Evolutionary conservation across 2,797 vertebrate species (phyloP).

Genomic region (Prunella strophiata): DNA sequence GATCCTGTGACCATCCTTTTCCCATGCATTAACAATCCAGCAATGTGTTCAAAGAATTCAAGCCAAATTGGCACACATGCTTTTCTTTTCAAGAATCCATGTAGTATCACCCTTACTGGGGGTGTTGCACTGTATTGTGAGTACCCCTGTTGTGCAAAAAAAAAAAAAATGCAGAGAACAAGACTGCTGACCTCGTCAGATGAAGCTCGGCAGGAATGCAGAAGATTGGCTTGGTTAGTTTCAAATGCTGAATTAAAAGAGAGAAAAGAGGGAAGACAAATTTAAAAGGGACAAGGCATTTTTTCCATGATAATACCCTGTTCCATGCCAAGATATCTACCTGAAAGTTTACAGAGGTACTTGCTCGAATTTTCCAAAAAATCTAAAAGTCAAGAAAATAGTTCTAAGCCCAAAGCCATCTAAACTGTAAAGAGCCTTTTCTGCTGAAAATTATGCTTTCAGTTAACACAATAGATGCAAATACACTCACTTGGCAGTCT

Average conservation of each 20-base stretch:
- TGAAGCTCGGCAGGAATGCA: slow-evolving; percentile 49
- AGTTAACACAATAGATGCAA: slow-evolving; percentile 61
- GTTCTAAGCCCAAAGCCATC: background rate
- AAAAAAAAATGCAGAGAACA: slow-evolving; percentile 35
- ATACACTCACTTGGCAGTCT: slow-evolving; percentile 64
- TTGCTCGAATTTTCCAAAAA: background rate
- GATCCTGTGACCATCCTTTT: slow-evolving; percentile 49
- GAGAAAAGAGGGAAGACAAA: background rate
- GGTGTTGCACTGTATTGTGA: slow-evolving; percentile 21
- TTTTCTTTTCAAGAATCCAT: slow-evolving; percentile 54
- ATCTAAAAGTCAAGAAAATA: background rate
- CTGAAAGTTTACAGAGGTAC: background rate
- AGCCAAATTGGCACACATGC: slow-evolving; percentile 46
- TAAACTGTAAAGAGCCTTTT: slow-evolving; percentile 53
- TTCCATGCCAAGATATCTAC: background rate
- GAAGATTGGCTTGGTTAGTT: slow-evolving; percentile 51
- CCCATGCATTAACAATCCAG: slow-evolving; percentile 26
- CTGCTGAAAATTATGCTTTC: slow-evolving; percentile 54
- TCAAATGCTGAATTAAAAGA: slow-evolving; percentile 39
- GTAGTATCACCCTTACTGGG: slow-evolving; percentile 38
- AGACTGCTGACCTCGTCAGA: slow-evolving; percentile 63
- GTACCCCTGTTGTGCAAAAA: slow-evolving; percentile 40
- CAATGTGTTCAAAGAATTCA: slow-evolving; percentile 35
- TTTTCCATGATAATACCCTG: background rate
- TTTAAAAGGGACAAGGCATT: slow-evolving; percentile 8